Base-by-base conservation (phyloP, 2,113 vertebrate species). In the Mesembrinibis cayennensis region DNA sequence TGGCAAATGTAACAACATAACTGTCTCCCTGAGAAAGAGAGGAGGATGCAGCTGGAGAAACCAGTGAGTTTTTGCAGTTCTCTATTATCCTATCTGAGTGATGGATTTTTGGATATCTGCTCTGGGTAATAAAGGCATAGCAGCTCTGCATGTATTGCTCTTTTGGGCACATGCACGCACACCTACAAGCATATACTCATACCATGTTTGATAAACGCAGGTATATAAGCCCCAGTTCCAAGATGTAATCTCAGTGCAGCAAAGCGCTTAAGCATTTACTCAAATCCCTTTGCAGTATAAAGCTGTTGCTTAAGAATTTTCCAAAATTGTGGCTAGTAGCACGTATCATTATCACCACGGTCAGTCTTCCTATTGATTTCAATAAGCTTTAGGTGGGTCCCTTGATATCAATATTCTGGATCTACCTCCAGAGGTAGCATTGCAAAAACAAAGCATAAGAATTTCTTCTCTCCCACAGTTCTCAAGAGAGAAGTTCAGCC, bases 331-430 rank as follows among this genome's bases (percentile, higher is more conserved):
- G 45, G 19, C 47, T 82, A n/a, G 56, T 76, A 77, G 27, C 69
- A 69, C 1, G 0, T 44, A 62, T 61, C 78, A 80, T 94, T 96
- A 96, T 93, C 85, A 66, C 62, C 7, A 2, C 2, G 38, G 56
- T 87, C 90, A 77, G 85, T 91, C 90, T 87, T 95, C 62, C 34
- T 91, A 93, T 93, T 91, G 87, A 96, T 95, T 96, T 87, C 87
- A 93, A 61, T 88, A 91, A 94, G 56, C 44, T 94, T 95, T 53
- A 61, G 78, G 78, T 69, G 23, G 7, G 36, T 94, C 82, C 40
- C 74, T 76, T 38, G 70, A 30, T 80, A 67, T 82, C 65, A 67
- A 8, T 95, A 87, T 87, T 81, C 55, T 76, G 77, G 52, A 71
- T 91, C 73, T 47, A 62, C 5, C 10, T 94, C 84, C 61, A 82